Evolutionary conservation across 2,113 vertebrate genomes (phyloP), one percentile per base, ranked within the genome.

Genomic region (Shinisaurus crocodilurus): DNA sequence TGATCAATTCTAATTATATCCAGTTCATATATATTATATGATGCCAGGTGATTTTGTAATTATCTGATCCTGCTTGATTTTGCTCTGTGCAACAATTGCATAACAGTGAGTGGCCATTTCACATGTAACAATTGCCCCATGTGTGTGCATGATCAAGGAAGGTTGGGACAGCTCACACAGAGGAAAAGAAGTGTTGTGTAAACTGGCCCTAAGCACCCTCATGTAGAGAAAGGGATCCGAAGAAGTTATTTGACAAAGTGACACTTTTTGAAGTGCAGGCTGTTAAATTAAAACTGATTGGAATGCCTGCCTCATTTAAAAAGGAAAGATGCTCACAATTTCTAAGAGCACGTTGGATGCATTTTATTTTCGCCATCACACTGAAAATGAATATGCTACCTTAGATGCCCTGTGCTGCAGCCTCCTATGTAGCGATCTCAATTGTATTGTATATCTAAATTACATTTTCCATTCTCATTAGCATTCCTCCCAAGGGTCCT

Each of bases 241-340:
- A 82, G 23, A 75, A 37, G 37, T 75, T 40, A 85, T 92, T 90
- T 93, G 75, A 80, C 77, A 94, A 85, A 87, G 67, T 0, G 86
- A 48, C 40, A 65, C 6, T 67, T 79, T 94, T 95, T 85, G 85
- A 74, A 94, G 90, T 85, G 84, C 84, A 86, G 75, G 72, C 92
- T 93, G 89, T 82, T 88, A 90, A 91, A 92, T 93, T 92, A 94
- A 96, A 95, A 93, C 29, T 79, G 72, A 95, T 88, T 77, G 16
- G 37, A 79, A 84, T 90, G n/a, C 67, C 54, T 69, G 5, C 12
- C 87, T 32, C 86, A 23, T 89, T 95, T 94, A 54, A 50, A 92
- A 86, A 92, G 29, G 92, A 88, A 92, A 32, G n/a, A 76, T 70
- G 23, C 0, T 8, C 92, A 23, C 60, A 86, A 92, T 94, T 95